Percentiles rank a stretch among this genome's conserved stretches.
Evolutionary conservation across 2,113 vertebrate species (phyloP).

Genomic region (Notarius lentiginosus): DNA sequence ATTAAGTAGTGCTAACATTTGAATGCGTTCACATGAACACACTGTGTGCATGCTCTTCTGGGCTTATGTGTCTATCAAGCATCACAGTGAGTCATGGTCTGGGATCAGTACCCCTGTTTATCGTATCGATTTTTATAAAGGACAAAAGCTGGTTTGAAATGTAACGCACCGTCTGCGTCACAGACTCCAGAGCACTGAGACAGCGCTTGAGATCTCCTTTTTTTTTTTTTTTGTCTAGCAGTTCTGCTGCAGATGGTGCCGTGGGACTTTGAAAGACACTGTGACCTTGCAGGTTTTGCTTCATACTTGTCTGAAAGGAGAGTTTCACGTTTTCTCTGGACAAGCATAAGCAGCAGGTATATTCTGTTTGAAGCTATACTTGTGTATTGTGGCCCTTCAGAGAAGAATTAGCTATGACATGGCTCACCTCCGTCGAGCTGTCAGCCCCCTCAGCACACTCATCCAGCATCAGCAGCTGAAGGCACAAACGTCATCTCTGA

Average conservation of each 20-base stretch:
- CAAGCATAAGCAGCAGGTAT: background rate
- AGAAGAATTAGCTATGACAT: background rate
- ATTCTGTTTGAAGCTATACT: background rate
- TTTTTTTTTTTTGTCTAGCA: background rate
- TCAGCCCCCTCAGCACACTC: background rate
- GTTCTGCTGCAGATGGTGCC: slow-evolving; percentile 24
- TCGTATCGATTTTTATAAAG: background rate
- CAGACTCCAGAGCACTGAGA: background rate
- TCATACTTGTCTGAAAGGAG: background rate
- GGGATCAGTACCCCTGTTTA: background rate
- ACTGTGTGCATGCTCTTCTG: background rate
- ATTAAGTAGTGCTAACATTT: slow-evolving; percentile 5
- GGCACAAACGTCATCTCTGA: slow-evolving; percentile 6
- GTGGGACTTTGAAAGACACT: slow-evolving; percentile 19
- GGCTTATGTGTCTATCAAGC: background rate
- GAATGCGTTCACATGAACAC: background rate
- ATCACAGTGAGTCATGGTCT: background rate
- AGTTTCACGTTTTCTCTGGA: background rate
- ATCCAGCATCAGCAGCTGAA: slow-evolving; percentile 1
- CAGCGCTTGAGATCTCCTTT: background rate
- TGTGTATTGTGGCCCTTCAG: background rate
- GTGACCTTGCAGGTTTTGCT: slow-evolving; percentile 14
- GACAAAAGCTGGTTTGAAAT: slow-evolving; percentile 3
- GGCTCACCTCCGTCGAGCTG: background rate
- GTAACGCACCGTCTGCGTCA: background rate